Base-by-base conservation (phyloP, 2,797 vertebrate genomes). In the Catostomus latipinnis region DNA sequence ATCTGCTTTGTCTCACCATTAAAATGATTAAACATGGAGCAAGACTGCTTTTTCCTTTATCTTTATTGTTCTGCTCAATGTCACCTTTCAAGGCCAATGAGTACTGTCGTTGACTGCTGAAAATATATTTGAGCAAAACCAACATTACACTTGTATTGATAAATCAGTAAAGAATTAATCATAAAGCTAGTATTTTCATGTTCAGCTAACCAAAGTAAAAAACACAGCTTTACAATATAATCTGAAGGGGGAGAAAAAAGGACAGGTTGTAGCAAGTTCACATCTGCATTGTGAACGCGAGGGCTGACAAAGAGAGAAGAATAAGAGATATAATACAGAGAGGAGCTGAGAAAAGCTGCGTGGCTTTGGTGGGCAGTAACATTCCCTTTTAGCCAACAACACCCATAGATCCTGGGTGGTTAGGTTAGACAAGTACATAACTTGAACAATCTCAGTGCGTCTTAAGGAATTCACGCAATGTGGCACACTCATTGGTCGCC, bases 61-160 rank as follows among this genome's bases (percentile, higher is more conserved):
- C 93, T 95, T 95, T 95, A 95, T 92, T 93, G 91, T 94, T 94
- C 93, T 74, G 93, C 92, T 94, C 93, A 92, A 92, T 92, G 76
- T 84, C 81, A 84, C 63, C 73, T 71, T 80, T 76, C 61, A 82
- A 67, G 66, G 78, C 67, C 60, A 66, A 75, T 53, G 16, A 80
- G 53, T 71, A 69, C 76, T 79, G 34, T 34, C 93, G 89, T 94
- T 91, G 88, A 94, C 93, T 84, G 89, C 93, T 94, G 93, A 92
- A 93, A 95, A 94, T 85, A 90, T 91, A 92, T 93, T 88, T 92
- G 94, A 95, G 93, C 91, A 94, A 94, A 94, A 93, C 90, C 93
- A 92, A 94, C 91, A 90, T 94, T 93, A 95, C 93, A 95, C 87
- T 93, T 94, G 91, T 52, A 95, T 87, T 34, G 90, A 89, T 88